These are phyloP conservation scores for Ptychadena robeensis DNA, from an alignment of 2,797 vertebrate genomes.

Conservation along the genomic window DNA sequence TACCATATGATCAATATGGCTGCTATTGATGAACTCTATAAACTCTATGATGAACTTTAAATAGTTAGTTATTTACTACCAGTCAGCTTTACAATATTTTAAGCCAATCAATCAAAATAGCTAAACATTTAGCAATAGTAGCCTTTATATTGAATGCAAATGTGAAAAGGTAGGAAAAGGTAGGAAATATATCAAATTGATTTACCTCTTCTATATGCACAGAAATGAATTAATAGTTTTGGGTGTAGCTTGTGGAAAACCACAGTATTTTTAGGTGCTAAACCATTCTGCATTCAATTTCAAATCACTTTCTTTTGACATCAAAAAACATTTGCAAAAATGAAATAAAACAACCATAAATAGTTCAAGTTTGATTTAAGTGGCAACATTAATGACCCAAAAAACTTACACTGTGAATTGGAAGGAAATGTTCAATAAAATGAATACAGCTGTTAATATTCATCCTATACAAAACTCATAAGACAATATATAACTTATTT, in stretches of 20 bases:
- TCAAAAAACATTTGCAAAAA: too few relatives aligned
- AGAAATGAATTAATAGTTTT: not conserved
- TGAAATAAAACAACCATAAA: too few relatives aligned
- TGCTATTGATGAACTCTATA: not conserved
- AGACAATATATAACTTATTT: constrained; percentile 58
- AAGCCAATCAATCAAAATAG: too few relatives aligned
- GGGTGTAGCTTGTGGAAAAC: too few relatives aligned
- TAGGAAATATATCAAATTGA: not conserved
- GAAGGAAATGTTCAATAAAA: constrained; percentile 50
- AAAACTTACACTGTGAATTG: constrained; percentile 57
- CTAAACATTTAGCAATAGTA: not conserved
- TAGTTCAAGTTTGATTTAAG: not conserved
- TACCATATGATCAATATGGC: not conserved
- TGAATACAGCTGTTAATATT: constrained; percentile 58
- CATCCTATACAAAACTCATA: constrained; percentile 46
- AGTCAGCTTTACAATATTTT: not conserved
- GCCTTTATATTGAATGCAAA: not conserved
- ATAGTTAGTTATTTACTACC: not conserved
- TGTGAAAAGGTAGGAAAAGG: too few relatives aligned
- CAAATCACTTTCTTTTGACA: too few relatives aligned
- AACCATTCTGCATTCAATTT: too few relatives aligned
- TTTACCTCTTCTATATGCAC: not conserved
- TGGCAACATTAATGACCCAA: constrained; percentile 35
- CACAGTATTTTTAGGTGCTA: too few relatives aligned
- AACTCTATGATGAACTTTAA: too few relatives aligned